Conservation (phyloP, 1,140 invertebrate genomes). For the Argopecten irradians region DNA sequence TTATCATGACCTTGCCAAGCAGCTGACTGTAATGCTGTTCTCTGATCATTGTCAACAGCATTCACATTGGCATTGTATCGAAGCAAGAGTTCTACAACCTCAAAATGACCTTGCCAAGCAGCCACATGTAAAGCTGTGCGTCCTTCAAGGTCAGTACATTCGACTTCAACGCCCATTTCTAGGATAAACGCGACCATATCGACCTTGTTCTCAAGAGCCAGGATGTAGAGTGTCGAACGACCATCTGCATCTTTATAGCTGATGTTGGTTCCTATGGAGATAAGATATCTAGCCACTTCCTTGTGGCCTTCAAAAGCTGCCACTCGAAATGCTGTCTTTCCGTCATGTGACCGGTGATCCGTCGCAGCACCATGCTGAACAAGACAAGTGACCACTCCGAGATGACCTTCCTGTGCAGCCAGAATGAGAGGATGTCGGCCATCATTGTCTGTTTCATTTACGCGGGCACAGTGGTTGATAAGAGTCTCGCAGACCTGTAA, state of each 20-base stretch:
- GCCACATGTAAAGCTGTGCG: conserved; percentile 94
- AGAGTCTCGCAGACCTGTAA: conserved; percentile 81
- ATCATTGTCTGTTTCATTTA: conserved; percentile 92
- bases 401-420: conserved; percentile 75
- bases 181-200: conserved; percentile 86
- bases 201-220: conserved; percentile 92
- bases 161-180: conserved; percentile 85
- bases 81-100: conserved; percentile 92
- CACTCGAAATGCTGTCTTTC: conserved; percentile 90
- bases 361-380: conserved; percentile 77
- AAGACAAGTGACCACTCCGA: conserved; percentile 66
- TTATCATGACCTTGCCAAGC: conserved; percentile 94
- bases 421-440: conserved; percentile 78
- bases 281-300: conserved; percentile 79
- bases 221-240: conserved; percentile 92
- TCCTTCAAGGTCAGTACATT: conserved; percentile 92
- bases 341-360: conserved; percentile 93
- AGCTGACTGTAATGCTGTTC: conserved; percentile 95
- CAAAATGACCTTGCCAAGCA: conserved; percentile 93
- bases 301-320: conserved; percentile 90
- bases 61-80: conserved; percentile 88
- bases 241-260: conserved; percentile 95
- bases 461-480: conserved; percentile 92
- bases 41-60: conserved; percentile 90
- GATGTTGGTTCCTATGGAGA: conserved; percentile 87